A percentile compares a stretch with the other conserved stretches of the same genome.
Evolutionary conservation across 2,888 invertebrate species (phyloP).

Genomic region (Melolontha melolontha): DNA sequence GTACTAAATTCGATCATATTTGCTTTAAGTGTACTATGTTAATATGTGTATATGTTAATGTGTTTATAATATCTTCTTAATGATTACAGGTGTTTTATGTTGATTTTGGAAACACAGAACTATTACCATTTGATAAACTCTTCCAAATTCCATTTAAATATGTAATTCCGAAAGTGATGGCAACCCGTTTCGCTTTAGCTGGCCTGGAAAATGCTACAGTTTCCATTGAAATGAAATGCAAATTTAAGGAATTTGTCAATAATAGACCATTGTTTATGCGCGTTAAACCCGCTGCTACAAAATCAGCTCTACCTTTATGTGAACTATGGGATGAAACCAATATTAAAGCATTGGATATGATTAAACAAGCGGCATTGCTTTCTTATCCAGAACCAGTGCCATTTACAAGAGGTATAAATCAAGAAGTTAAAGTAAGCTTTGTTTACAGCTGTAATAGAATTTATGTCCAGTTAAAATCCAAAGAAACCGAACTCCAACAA

Average conservation of each 20-base stretch:
- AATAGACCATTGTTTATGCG: slow-evolving; percentile 74
- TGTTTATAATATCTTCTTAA: not conserved
- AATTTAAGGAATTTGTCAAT: slow-evolving; percentile 77
- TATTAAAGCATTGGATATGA: slow-evolving; percentile 71
- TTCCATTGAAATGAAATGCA: slow-evolving; percentile 73
- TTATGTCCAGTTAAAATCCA: slow-evolving; percentile 77
- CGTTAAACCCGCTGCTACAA: slow-evolving; percentile 77
- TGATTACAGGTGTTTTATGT: slow-evolving; percentile 74
- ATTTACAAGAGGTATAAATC: slow-evolving; percentile 60
- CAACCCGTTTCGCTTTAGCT: slow-evolving; percentile 79
- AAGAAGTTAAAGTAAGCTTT: slow-evolving; percentile 73
- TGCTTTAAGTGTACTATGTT: too few species aligned
- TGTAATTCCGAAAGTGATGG: slow-evolving; percentile 79
- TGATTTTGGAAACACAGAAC: slow-evolving; percentile 84
- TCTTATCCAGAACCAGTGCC: slow-evolving; percentile 60
- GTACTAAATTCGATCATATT: too few species aligned
- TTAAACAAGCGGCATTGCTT: slow-evolving; percentile 62
- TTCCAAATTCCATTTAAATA: slow-evolving; percentile 81
- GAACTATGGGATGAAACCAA: slow-evolving; percentile 73
- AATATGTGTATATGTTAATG: not conserved
- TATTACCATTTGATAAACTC: slow-evolving; percentile 77
- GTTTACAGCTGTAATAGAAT: slow-evolving; percentile 80
- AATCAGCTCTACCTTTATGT: slow-evolving; percentile 81
- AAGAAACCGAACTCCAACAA: slow-evolving; percentile 71
- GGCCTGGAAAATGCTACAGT: slow-evolving; percentile 72